A percentile compares a stretch with the other conserved stretches of the same genome.
These are phyloP conservation scores for Dendroctonus valens DNA, from an alignment of 1,140 invertebrate genomes.

Conservation along the genomic window DNA sequence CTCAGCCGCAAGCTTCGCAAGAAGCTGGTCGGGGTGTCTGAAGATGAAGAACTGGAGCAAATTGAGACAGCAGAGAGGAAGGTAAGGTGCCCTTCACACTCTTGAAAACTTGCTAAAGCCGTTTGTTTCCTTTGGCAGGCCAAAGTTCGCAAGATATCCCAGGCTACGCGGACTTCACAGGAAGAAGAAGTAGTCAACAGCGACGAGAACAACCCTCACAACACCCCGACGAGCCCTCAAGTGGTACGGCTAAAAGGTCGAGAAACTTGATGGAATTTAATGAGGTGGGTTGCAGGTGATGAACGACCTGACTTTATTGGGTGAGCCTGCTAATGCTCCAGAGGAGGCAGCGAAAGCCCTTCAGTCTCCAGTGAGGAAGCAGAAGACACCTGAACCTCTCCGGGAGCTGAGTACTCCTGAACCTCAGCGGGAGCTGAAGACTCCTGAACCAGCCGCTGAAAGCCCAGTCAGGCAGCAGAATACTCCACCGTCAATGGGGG, in stretches of 20 bases:
- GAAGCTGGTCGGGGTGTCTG: conserved; percentile 44
- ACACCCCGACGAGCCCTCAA: not conserved
- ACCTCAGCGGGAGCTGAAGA: not conserved
- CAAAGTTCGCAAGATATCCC: conserved; percentile 2
- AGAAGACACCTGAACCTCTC: too few species aligned
- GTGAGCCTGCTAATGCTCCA: too few species aligned
- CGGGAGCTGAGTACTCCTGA: not conserved
- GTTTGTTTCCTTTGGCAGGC: not conserved
- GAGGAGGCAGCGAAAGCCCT: too few species aligned
- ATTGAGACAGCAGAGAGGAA: conserved; percentile 6
- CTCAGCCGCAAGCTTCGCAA: conserved; percentile 41
- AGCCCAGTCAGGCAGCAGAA: conserved; percentile 5
- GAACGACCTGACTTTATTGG: too few species aligned
- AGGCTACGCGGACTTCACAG: not conserved
- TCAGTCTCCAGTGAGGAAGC: too few species aligned
- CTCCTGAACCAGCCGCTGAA: conserved; percentile 1
- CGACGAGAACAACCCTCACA: conserved; percentile 1
- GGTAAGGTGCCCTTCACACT: not conserved
- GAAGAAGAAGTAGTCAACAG: not conserved
- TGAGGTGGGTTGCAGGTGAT: too few species aligned
- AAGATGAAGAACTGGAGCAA: conserved; percentile 19
- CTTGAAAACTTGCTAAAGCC: conserved; percentile 14
- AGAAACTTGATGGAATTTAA: too few species aligned
- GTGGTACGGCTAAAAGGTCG: too few species aligned
- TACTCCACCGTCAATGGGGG: too few species aligned